Percentiles rank a stretch among this genome's conserved stretches.
Conservation (phyloP, 2,888 invertebrate genomes). For the Xanthorhoe spadicearia region DNA sequence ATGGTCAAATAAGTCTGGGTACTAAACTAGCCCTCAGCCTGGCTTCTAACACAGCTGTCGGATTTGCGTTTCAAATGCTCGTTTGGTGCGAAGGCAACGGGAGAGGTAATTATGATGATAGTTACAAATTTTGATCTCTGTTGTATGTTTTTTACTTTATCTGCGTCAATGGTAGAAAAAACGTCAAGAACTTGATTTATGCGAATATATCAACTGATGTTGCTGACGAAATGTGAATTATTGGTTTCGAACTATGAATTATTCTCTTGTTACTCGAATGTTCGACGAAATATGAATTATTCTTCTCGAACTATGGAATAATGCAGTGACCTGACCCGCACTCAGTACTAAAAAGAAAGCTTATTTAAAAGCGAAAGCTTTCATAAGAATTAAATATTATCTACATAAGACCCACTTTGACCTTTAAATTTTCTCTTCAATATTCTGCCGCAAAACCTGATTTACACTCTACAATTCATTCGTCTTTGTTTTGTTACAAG, state of each 20-base stretch:
- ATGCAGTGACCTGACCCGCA: too few relatives aligned
- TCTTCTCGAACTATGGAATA: too few relatives aligned
- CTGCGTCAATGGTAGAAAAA: background rate
- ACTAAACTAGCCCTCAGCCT: conserved; percentile 88
- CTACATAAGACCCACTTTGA: background rate
- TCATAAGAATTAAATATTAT: too few relatives aligned
- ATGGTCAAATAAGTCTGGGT: conserved; percentile 83
- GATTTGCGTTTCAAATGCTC: conserved; percentile 90
- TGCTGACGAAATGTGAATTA: too few relatives aligned
- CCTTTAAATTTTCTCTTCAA: background rate
- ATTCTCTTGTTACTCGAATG: too few relatives aligned
- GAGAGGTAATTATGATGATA: conserved; percentile 74
- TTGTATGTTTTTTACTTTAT: background rate
- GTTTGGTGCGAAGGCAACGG: conserved; percentile 90
- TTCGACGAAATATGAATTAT: too few relatives aligned
- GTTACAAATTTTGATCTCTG: background rate
- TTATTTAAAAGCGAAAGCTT: too few relatives aligned
- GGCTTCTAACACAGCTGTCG: conserved; percentile 92
- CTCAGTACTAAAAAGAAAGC: too few relatives aligned
- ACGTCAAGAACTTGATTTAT: background rate
- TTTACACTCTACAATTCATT: background rate
- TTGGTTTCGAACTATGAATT: too few relatives aligned
- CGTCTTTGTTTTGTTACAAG: background rate
- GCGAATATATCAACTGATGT: background rate
- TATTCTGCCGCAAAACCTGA: too few relatives aligned